Percentiles rank a stretch among this genome's conserved stretches.
Evolutionary conservation across 2,888 invertebrate genomes (phyloP).

Genomic region (Dryobotodes eremita): DNA sequence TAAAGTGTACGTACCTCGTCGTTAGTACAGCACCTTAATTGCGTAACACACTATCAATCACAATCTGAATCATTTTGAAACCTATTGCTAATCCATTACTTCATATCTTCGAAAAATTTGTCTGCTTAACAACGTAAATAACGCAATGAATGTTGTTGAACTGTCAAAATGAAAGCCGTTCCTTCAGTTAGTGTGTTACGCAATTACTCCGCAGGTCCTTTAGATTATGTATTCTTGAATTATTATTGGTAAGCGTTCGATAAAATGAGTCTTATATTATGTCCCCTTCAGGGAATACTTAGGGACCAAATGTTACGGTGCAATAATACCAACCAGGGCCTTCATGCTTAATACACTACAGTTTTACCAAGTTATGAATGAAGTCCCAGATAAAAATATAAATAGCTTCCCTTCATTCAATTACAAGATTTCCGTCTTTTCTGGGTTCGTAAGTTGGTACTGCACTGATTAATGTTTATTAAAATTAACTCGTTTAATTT

Average conservation of each 20-base stretch:
- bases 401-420: constrained; percentile 9
- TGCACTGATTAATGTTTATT: constrained; percentile 9
- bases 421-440: not conserved
- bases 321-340: not conserved
- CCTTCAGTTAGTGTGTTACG: no score
- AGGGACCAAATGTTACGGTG: not conserved
- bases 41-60: no score
- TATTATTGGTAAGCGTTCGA: not conserved
- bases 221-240: not conserved
- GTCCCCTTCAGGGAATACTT: not conserved
- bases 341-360: not conserved
- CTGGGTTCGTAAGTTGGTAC: constrained; percentile 15
- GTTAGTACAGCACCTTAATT: not conserved
- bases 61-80: no score
- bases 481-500: not conserved
- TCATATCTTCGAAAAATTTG: no score
- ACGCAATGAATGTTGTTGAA: no score
- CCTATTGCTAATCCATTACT: no score
- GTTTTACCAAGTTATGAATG: not conserved
- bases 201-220: no score
- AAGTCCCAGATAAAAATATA: not conserved
- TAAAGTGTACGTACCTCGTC: not conserved
- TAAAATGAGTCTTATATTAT: not conserved
- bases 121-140: no score
- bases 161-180: no score